These are phyloP conservation scores for Chiridota heheva DNA, from an alignment of 35 echinoderm and acorn worm genomes.

Conservation along the genomic window DNA sequence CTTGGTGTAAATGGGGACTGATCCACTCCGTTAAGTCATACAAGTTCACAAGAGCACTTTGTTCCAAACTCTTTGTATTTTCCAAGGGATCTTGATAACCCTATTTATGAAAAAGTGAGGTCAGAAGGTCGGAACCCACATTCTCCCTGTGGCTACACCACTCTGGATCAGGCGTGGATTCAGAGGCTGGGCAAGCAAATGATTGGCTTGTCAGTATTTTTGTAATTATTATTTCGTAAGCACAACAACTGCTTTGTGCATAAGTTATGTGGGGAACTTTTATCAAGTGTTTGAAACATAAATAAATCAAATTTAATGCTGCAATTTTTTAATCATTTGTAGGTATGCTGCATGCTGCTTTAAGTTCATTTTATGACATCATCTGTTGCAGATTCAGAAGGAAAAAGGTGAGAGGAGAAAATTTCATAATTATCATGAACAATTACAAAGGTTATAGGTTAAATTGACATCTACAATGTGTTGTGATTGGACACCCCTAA, in stretches of 20 bases:
- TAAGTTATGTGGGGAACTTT: background rate
- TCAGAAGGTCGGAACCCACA: too few relatives aligned
- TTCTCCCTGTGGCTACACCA: too few relatives aligned
- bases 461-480: too few relatives aligned
- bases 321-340: background rate
- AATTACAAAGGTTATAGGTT: too few relatives aligned
- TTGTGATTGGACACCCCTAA: too few relatives aligned
- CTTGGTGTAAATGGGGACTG: too few relatives aligned
- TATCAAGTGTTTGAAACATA: background rate
- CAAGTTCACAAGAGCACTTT: too few relatives aligned
- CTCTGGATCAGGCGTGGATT: background rate
- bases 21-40: too few relatives aligned
- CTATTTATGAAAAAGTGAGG: too few relatives aligned
- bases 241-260: background rate
- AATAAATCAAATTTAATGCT: background rate
- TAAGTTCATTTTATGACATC: slow-evolving; percentile 11
- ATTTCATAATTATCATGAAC: too few relatives aligned
- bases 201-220: background rate
- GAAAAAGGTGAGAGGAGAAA: slow-evolving; percentile 24
- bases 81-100: too few relatives aligned
- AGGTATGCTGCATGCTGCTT: slow-evolving; percentile 18
- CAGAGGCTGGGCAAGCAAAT: background rate
- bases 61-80: too few relatives aligned
- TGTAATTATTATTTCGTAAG: background rate
- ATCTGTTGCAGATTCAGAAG: slow-evolving; percentile 24